Conservation (phyloP, 2,888 invertebrate genomes). For the Agapostemon virescens region DNA sequence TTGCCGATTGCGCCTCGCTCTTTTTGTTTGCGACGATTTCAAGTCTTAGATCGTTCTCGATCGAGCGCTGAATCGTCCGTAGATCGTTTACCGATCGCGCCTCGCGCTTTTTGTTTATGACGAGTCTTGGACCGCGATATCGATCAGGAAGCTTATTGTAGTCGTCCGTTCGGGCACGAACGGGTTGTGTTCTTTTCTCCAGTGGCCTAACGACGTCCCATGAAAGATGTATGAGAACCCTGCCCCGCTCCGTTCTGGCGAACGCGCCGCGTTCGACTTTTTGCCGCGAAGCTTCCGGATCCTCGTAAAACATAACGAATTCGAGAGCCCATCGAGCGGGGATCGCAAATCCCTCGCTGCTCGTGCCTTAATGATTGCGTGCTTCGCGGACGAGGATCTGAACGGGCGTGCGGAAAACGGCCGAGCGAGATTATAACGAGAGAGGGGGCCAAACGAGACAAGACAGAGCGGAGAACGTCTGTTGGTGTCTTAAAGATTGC, state of each 20-base stretch:
- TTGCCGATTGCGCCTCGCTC: not conserved
- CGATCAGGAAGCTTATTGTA: too few species aligned
- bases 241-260: not conserved
- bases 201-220: not conserved
- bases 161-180: not conserved
- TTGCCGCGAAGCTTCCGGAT: conserved; percentile 10
- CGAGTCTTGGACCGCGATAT: not conserved
- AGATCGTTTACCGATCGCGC: not conserved
- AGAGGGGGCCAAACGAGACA: not conserved
- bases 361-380: conserved; percentile 47
- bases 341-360: conserved; percentile 18
- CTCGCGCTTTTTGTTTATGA: not conserved
- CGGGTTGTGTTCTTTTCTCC: not conserved
- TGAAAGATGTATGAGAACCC: conserved; percentile 7
- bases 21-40: not conserved
- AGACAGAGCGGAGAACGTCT: not conserved
- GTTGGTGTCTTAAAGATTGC: not conserved
- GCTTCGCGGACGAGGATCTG: not conserved
- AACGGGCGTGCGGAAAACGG: not conserved
- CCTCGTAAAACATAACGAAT: conserved; percentile 36
- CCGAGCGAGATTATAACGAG: not conserved
- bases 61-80: not conserved
- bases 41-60: not conserved
- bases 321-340: not conserved
- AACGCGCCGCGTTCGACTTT: not conserved